Evolutionary conservation across 2,888 invertebrate species (phyloP), one percentile per base, ranked within the genome.

Genomic region (Bellardia bayeri): DNA sequence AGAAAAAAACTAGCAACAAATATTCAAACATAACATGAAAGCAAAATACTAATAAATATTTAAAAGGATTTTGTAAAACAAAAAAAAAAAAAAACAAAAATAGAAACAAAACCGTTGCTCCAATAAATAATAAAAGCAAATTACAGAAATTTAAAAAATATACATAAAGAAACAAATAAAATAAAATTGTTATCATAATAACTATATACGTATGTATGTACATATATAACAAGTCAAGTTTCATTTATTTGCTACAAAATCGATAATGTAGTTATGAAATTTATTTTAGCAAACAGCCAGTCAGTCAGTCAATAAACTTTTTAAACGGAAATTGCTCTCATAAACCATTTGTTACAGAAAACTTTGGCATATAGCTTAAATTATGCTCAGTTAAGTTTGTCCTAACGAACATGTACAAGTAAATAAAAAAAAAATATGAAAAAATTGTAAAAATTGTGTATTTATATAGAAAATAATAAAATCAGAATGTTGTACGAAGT

Each of bases 21-120:
- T 45, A 13, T 11, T 33, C 3, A 49, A 33, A 61, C 23, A 23
- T 23, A 78, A 33, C 11, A 80, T 30, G n/a, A 56, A 82, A 74
- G 11, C 42, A 63, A 76, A 79, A 82, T 37, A 49, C 40, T 78
- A 75, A 80, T 75, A 74, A 82, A 82, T 63, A 74, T 82, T 72
- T 74, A 74, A 82, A 37, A 58, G 14, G 49, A 16, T 30, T 33
- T 45, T 68, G 11, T 16, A 6, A 7, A 9, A 72, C 71, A 23
- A 4, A 8, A 23, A 51, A 16, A 30, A 23, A 23, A 23, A 23
- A 23, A 23, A 23, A 23, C 23, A 23, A 23, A 23, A 23, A 23
- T n/a, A n/a, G n/a, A 51, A 16, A 30, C n/a, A 51, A 56, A 54
- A 66, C n/a, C 5, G n/a, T 13, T 6, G 0, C 42, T 0, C 8